Evolutionary conservation across 1,140 invertebrate genomes (phyloP).

Genomic region (Euschistus heros): DNA sequence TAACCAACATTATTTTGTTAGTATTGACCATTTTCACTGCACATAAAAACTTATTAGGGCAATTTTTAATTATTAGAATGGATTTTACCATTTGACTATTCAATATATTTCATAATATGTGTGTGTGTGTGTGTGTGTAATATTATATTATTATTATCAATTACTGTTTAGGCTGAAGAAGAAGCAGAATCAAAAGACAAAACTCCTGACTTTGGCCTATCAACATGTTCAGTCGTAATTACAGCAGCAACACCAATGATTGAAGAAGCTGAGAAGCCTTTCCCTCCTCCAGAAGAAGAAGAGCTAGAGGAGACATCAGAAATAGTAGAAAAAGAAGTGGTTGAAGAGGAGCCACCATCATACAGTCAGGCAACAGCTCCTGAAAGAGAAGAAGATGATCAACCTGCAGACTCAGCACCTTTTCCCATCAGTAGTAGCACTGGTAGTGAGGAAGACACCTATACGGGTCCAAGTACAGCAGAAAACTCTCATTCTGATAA

Average conservation of each 20-base stretch:
- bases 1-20: no score
- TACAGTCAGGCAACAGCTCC: background rate
- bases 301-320: constrained; percentile 20
- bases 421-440: constrained; percentile 48
- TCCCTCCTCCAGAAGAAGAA: constrained; percentile 40
- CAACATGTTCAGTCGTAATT: constrained; percentile 75
- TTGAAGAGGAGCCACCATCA: constrained; percentile 20
- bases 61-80: no score
- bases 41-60: no score
- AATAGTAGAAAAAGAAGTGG: constrained; percentile 26
- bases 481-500: constrained; percentile 42
- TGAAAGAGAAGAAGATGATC: constrained; percentile 21
- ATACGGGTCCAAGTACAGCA: constrained; percentile 47
- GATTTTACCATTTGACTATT: no score
- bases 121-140: no score
- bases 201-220: constrained; percentile 41
- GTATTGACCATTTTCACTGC: no score
- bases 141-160: background rate
- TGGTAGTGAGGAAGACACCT: constrained; percentile 46
- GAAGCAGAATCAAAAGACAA: constrained; percentile 18
- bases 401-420: constrained; percentile 38
- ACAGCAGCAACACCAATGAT: constrained; percentile 79
- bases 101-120: no score
- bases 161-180: background rate
- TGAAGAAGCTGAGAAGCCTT: constrained; percentile 58